Base-by-base conservation (phyloP, 2,888 invertebrate species). In the Ochlodes sylvanus region DNA sequence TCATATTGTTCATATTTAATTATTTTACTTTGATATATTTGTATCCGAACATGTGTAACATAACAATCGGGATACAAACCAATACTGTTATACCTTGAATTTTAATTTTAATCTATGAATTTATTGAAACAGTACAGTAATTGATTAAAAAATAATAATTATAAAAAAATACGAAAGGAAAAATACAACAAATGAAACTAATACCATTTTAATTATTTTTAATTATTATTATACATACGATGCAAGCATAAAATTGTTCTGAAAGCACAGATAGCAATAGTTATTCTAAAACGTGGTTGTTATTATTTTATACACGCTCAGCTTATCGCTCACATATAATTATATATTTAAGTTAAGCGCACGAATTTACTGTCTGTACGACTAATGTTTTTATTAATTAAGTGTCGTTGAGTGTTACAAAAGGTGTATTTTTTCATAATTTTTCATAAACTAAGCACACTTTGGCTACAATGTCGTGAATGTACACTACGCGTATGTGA, bases 401-500 rank as follows among this genome's bases (percentile, higher is more conserved):
- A 77, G 79, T 76, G 76, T 81, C 78, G 80, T 85, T 83, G 83
- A 80, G 79, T 83, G 79, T 84, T 84, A 80, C 78, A 72, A 82
- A 79, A 79, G 73, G 75, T 78, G 83, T 87, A 88, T 88, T 86
- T 89, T 87, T 87, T 87, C 84, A 85, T 84, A 85, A 83, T 76
- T 83, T 76, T 78, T 80, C 81, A 74, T 85, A 82, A 80, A 82
- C 74, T 85, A 89, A 91, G 88, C 90, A 89, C 92, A 90, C 88
- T 88, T 87, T 85, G 92, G 89, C 91, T 92, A 89, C 88, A 83
- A 86, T 85, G 81, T 88, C 89, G 87, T 89, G 84, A 84, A 88
- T 90, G 88, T 89, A 90, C 91, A 89, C 88, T 88, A 86, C 87
- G 86, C 88, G 87, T 89, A 90, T 90, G 92, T 92, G 92, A 92